Percentiles rank a stretch among this genome's conserved stretches.
These are phyloP conservation scores for Scaptomyza hsui DNA, from an alignment of 1,140 invertebrate genomes.

Conservation along the genomic window DNA sequence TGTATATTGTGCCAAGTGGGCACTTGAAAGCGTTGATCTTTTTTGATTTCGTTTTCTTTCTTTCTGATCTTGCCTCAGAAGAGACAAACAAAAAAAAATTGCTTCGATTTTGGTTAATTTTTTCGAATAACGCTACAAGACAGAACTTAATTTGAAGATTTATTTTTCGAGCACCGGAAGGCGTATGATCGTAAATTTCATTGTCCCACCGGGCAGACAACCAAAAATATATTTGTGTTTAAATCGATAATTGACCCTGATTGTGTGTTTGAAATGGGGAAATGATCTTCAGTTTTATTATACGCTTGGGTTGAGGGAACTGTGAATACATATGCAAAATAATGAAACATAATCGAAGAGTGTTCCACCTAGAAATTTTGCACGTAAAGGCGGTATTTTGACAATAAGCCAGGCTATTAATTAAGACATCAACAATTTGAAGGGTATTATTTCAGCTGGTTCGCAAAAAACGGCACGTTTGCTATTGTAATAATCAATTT, in stretches of 20 bases:
- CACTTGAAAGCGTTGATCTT: conserved; percentile 79
- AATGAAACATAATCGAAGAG: conserved; percentile 5
- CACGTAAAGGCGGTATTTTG: neutral
- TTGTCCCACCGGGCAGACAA: conserved; percentile 56
- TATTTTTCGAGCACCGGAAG: conserved; percentile 78
- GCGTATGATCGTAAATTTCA: conserved; percentile 54
- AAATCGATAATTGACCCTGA: conserved; percentile 70
- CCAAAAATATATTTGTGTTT: conserved; percentile 33
- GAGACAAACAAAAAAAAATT: conserved; percentile 51
- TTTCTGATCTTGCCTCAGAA: conserved; percentile 41
- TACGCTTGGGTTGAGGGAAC: conserved; percentile 40
- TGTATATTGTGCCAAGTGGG: conserved; percentile 73
- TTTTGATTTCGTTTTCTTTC: conserved; percentile 73
- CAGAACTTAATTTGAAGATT: conserved; percentile 78
- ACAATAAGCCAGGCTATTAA: conserved; percentile 3
- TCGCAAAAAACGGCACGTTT: neutral
- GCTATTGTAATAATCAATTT: neutral
- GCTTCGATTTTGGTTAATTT: conserved; percentile 77
- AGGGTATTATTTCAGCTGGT: conserved; percentile 8
- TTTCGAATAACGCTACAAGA: conserved; percentile 51
- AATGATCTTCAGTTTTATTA: conserved; percentile 53
- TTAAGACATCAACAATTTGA: conserved; percentile 2
- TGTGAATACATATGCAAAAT: conserved; percentile 17
- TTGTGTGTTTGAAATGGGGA: conserved; percentile 50
- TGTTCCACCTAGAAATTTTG: conserved; percentile 5